These are phyloP conservation scores for Molanna angustata DNA, from an alignment of 2,888 invertebrate species.

Conservation along the genomic window DNA sequence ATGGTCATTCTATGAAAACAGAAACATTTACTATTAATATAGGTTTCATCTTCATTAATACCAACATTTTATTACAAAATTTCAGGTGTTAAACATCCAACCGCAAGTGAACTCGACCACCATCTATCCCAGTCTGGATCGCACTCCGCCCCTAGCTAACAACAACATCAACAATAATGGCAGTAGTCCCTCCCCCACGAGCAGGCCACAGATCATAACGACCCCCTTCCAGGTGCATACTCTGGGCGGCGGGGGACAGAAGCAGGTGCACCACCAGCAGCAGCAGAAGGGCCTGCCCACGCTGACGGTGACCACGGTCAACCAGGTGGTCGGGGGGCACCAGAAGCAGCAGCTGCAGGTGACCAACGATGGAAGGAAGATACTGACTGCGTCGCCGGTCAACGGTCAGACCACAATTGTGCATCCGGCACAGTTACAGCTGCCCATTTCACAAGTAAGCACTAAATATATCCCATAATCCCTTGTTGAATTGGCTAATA, in stretches of 20 bases:
- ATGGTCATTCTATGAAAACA: too few relatives aligned
- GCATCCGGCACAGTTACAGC: slow-evolving; percentile 52
- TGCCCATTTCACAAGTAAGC: slow-evolving; percentile 49
- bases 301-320: slow-evolving; percentile 30
- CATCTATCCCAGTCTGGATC: slow-evolving; percentile 21
- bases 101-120: slow-evolving; percentile 17
- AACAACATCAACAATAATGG: slow-evolving; percentile 4
- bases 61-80: too few relatives aligned
- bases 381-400: slow-evolving; percentile 38
- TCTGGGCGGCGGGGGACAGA: too few relatives aligned
- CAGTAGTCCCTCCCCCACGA: slow-evolving; percentile 4
- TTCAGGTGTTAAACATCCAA: slow-evolving; percentile 24
- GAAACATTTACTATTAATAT: not conserved
- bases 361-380: slow-evolving; percentile 21
- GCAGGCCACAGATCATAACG: not conserved
- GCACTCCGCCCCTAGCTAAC: slow-evolving; percentile 17
- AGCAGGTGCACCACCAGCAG: too few relatives aligned
- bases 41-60: not conserved
- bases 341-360: slow-evolving; percentile 1
- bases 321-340: slow-evolving; percentile 21
- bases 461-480: too few relatives aligned
- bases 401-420: slow-evolving; percentile 44
- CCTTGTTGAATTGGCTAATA: too few relatives aligned
- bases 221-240: slow-evolving; percentile 4
- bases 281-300: slow-evolving; percentile 22